These are phyloP conservation scores for Pionites leucogaster DNA, from an alignment of 2,113 vertebrate genomes.

Conservation along the genomic window DNA sequence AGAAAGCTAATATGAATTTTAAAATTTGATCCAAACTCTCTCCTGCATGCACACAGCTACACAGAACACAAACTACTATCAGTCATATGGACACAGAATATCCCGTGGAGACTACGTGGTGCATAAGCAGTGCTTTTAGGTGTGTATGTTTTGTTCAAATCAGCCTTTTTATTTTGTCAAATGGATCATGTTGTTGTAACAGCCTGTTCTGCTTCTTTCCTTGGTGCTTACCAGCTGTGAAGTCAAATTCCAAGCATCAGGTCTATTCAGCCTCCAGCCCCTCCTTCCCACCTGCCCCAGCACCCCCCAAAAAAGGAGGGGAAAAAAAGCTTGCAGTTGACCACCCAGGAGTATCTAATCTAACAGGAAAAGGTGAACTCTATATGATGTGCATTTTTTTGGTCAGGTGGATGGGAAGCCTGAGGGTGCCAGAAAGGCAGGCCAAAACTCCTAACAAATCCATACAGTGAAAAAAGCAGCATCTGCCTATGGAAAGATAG, in stretches of 20 bases:
- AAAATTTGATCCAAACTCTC: not conserved
- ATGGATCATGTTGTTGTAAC: not conserved
- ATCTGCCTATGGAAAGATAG: slow-evolving; percentile 48
- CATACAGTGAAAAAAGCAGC: slow-evolving; percentile 29
- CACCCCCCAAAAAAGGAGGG: accelerated
- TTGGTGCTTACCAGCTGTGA: not conserved
- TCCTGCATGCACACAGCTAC: not conserved
- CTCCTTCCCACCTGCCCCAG: not conserved
- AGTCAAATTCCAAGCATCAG: not conserved
- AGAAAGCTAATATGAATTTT: not conserved
- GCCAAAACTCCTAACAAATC: slow-evolving; percentile 30
- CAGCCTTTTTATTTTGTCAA: not conserved
- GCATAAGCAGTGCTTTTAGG: not conserved
- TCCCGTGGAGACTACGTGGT: not conserved
- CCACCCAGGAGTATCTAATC: slow-evolving; percentile 1
- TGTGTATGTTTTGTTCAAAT: not conserved
- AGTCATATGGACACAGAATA: not conserved
- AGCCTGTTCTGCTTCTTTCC: not conserved
- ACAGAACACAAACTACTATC: not conserved
- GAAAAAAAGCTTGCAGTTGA: not conserved
- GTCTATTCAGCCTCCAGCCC: not conserved
- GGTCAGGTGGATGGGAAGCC: slow-evolving; percentile 26
- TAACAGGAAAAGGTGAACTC: slow-evolving; percentile 55
- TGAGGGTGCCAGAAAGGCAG: slow-evolving; percentile 12
- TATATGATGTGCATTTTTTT: slow-evolving; percentile 27